These are phyloP conservation scores for Hylyphantes graminicola DNA, from an alignment of 1,140 invertebrate genomes.

Conservation along the genomic window DNA sequence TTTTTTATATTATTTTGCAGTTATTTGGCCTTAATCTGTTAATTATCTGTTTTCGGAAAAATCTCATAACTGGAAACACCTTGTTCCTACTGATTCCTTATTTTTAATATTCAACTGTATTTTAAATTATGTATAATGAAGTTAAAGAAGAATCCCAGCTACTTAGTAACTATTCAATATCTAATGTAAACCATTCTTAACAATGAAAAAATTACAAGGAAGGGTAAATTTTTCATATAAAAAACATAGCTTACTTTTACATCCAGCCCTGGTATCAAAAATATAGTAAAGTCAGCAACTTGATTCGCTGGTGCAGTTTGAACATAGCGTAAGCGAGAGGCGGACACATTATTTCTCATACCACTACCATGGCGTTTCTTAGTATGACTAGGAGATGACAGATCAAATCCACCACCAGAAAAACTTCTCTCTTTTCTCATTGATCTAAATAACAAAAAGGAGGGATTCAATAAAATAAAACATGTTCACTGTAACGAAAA, in stretches of 20 bases:
- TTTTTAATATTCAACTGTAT: too few relatives aligned
- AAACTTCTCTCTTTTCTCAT: constrained; percentile 76
- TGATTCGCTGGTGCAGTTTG: constrained; percentile 66
- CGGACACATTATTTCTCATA: constrained; percentile 63
- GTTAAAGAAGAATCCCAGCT: not conserved
- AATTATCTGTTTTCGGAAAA: too few relatives aligned
- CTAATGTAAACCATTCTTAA: not conserved
- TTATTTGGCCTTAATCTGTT: too few relatives aligned
- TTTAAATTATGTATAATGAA: not conserved
- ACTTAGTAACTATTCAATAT: not conserved
- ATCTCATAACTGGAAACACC: too few relatives aligned
- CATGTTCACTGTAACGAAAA: too few relatives aligned
- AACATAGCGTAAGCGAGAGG: constrained; percentile 65
- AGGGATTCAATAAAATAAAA: not conserved
- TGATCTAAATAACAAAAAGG: constrained; percentile 54
- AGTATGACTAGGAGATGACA: constrained; percentile 62
- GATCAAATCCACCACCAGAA: constrained; percentile 69
- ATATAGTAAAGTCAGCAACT: constrained; percentile 84
- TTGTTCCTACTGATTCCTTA: too few relatives aligned
- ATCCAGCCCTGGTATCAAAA: constrained; percentile 94
- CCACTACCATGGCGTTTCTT: constrained; percentile 62
- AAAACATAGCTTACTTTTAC: constrained; percentile 77
- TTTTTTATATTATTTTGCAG: too few relatives aligned
- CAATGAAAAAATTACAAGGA: not conserved
- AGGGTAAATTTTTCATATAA: not conserved